A percentile compares a stretch with the other conserved stretches of the same genome.
phyloP scores from a whole-genome alignment of 2,888 invertebrate genomes.

The Calameuta pallipes region DNA sequence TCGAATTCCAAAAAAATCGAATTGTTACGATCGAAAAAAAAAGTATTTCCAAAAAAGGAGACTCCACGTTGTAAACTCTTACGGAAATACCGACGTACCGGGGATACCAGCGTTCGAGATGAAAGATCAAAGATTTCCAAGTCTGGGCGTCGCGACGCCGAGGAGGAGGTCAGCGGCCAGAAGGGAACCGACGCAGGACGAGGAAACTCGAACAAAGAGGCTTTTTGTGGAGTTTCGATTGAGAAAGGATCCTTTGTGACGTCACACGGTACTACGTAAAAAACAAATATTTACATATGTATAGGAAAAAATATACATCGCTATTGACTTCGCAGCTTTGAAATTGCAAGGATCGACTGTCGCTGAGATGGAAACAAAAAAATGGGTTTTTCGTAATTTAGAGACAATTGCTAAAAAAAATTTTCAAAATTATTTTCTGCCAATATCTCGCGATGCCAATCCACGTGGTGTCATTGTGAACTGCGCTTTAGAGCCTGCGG shows the following conservation, averaged over 20 bases:
- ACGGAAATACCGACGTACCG: not conserved
- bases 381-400: not conserved
- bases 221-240: not conserved
- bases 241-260: not conserved
- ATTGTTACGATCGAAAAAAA: not conserved
- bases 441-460: not conserved
- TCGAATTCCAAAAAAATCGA: not conserved
- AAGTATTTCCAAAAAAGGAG: not conserved
- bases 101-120: not conserved
- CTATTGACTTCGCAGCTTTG: not conserved
- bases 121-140: not conserved
- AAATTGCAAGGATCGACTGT: not conserved
- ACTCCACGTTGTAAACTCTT: not conserved
- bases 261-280: not conserved
- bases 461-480: not conserved
- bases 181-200: not conserved
- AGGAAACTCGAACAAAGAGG: not conserved
- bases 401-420: not conserved
- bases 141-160: not conserved
- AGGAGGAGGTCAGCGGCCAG: not conserved
- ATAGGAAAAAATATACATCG: not conserved
- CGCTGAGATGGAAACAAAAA: not conserved
- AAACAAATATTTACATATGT: not conserved
- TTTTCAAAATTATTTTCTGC: not conserved
- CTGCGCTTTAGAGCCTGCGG: not conserved